These are phyloP conservation scores for Sipha maydis DNA, from an alignment of 2,888 invertebrate genomes.

Conservation along the genomic window DNA sequence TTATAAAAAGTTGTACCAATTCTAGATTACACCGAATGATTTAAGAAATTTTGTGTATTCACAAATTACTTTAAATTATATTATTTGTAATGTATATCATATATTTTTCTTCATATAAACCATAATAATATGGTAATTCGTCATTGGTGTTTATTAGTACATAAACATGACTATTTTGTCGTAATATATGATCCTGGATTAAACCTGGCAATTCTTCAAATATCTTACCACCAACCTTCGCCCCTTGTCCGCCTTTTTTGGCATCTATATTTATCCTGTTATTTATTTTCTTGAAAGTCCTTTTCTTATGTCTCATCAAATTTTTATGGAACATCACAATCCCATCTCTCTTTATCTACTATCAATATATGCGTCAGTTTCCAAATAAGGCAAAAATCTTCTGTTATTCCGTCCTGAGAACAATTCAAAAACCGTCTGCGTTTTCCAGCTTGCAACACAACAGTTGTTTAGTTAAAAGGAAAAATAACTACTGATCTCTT, in stretches of 20 bases:
- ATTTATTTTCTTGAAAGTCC: constrained; percentile 47
- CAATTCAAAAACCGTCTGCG: background rate
- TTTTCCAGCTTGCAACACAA: background rate
- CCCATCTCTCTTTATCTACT: background rate
- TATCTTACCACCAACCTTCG: constrained; percentile 28
- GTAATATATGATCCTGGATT: constrained; percentile 38
- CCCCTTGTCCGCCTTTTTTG: constrained; percentile 55
- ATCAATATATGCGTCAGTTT: constrained; percentile 9
- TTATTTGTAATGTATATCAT: background rate
- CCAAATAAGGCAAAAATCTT: constrained; percentile 6
- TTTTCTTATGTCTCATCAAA: constrained; percentile 47
- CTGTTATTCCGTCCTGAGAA: constrained; percentile 7
- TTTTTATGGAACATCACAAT: background rate
- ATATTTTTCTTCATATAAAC: background rate
- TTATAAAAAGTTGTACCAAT: no score
- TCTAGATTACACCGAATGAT: no score
- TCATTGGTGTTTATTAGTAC: constrained; percentile 39
- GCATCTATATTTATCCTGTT: constrained; percentile 50
- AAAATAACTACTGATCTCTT: constrained; percentile 8
- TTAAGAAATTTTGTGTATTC: no score
- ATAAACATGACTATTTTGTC: constrained; percentile 26
- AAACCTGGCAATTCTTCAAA: constrained; percentile 48
- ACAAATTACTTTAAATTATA: background rate
- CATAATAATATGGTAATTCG: background rate
- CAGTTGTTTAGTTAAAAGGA: background rate